These are phyloP conservation scores for Cyprinodon brontotheroides DNA, from an alignment of 2,113 vertebrate species.

Conservation along the genomic window DNA sequence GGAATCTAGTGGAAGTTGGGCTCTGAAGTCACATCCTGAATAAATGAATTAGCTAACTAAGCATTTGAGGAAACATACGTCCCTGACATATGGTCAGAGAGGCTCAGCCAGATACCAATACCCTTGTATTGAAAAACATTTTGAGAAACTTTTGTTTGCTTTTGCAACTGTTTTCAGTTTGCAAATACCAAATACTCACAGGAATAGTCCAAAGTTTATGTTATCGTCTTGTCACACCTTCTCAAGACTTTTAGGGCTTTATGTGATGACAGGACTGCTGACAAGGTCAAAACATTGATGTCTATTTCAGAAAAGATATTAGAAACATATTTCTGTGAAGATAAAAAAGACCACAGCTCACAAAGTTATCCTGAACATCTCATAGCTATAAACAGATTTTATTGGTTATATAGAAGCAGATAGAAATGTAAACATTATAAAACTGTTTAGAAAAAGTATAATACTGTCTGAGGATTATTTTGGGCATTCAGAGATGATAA, in stretches of 20 bases:
- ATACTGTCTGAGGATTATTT: background rate
- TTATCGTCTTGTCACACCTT: slow-evolving; percentile 15
- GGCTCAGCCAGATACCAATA: background rate
- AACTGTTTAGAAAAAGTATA: background rate
- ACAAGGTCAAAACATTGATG: background rate
- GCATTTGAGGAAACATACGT: slow-evolving; percentile 19
- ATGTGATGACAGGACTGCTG: background rate
- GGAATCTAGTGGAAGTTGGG: slow-evolving; percentile 47
- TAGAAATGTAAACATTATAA: background rate
- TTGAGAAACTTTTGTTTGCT: background rate
- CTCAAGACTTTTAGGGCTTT: background rate
- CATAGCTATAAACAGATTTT: background rate
- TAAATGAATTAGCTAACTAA: slow-evolving; percentile 51
- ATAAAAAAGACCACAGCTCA: background rate
- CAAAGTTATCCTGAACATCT: background rate
- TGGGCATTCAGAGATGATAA: background rate
- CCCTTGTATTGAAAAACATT: background rate
- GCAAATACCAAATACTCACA: background rate
- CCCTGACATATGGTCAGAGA: slow-evolving; percentile 19
- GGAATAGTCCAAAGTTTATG: background rate
- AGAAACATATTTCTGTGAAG: background rate
- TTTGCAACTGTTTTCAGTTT: background rate
- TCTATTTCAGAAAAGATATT: background rate
- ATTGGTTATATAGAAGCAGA: background rate
- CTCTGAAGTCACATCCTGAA: slow-evolving; percentile 47